Percentiles rank a stretch among this genome's conserved stretches.
These are phyloP conservation scores for Stigmatopora nigra DNA, from an alignment of 2,113 vertebrate species.

Conservation along the genomic window DNA sequence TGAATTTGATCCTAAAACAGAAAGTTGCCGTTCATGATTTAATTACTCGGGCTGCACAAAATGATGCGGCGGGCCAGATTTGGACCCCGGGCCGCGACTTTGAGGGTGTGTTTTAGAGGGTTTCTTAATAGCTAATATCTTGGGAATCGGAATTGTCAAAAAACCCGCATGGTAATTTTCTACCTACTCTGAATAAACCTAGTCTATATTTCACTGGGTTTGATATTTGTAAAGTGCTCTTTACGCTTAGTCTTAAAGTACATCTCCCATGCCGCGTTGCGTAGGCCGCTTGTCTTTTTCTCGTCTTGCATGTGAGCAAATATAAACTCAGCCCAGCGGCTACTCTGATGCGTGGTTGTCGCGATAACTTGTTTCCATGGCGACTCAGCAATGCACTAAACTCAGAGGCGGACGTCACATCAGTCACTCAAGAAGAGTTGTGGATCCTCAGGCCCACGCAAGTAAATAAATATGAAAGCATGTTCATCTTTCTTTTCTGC, in stretches of 20 bases:
- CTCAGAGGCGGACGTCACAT: constrained; percentile 26
- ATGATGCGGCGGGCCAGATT: too few species aligned
- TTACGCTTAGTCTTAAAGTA: neutral
- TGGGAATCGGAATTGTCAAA: too few species aligned
- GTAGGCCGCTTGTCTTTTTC: neutral
- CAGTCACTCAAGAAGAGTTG: constrained; percentile 19
- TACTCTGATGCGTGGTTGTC: constrained; percentile 21
- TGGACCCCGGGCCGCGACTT: too few species aligned
- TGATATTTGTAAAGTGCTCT: neutral
- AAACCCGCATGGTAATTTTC: too few species aligned
- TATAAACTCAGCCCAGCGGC: constrained; percentile 22
- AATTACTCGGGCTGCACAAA: too few species aligned
- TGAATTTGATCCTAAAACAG: too few species aligned
- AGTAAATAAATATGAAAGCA: constrained; percentile 6
- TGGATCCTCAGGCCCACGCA: constrained; percentile 22
- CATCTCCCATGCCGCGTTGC: neutral
- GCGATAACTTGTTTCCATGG: constrained; percentile 57
- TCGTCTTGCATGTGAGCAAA: constrained; percentile 10
- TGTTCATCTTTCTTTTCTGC: constrained; percentile 2
- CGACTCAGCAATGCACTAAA: constrained; percentile 28
- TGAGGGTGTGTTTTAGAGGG: neutral
- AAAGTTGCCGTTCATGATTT: too few species aligned
- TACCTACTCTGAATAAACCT: too few species aligned
- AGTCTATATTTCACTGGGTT: neutral
- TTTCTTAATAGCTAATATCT: neutral